phyloP scores from a whole-genome alignment of 2,113 vertebrate genomes.

The Dendropsophus ebraccatus region DNA sequence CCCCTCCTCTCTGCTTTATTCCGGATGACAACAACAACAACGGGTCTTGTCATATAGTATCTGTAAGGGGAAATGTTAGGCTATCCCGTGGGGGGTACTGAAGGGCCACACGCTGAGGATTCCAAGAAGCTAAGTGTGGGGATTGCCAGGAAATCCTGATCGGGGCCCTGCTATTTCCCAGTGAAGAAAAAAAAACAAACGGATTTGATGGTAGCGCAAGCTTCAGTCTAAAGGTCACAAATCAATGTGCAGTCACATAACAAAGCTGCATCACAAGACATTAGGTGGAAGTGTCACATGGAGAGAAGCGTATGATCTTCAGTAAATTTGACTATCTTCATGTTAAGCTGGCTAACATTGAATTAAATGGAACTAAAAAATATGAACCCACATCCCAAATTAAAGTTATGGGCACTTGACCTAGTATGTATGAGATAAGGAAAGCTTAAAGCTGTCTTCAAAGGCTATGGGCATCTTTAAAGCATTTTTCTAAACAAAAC shows the following conservation, averaged over 20 bases:
- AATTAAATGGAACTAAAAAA: too few species aligned
- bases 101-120: not conserved
- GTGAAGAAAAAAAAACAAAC: not conserved
- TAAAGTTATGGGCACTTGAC: too few species aligned
- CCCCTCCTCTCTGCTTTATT: not conserved
- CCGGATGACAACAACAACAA: not conserved
- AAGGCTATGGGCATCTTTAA: too few species aligned
- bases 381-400: too few species aligned
- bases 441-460: too few species aligned
- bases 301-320: not conserved
- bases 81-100: not conserved
- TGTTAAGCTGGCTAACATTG: too few species aligned
- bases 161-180: not conserved
- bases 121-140: constrained; percentile 5
- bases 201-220: not conserved
- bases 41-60: not conserved
- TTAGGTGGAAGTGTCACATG: not conserved
- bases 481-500: too few species aligned
- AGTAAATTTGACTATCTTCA: not conserved
- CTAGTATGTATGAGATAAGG: too few species aligned
- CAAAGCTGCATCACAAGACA: not conserved
- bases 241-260: not conserved
- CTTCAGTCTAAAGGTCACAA: not conserved
- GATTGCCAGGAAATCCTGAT: constrained; percentile 32
- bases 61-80: not conserved